phyloP scores from a whole-genome alignment of 2,797 vertebrate species.

The Micropoecilia bifurca region DNA sequence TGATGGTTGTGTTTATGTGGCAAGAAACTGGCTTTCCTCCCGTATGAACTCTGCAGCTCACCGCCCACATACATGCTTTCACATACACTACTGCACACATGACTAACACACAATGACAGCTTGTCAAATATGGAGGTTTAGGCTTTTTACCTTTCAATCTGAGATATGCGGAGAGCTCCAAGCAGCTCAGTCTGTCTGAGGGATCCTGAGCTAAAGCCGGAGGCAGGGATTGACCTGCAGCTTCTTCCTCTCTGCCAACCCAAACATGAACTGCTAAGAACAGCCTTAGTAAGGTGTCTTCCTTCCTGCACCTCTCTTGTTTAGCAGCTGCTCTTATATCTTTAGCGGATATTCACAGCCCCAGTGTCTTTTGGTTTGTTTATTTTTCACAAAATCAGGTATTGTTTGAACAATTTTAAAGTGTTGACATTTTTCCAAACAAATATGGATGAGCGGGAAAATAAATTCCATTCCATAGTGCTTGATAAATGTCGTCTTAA shows the following conservation, averaged over 20 bases:
- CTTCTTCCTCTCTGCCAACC: slow-evolving; percentile 18
- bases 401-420: neutral
- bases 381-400: neutral
- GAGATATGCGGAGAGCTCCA: slow-evolving; percentile 28
- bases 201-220: slow-evolving; percentile 20
- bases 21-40: slow-evolving; percentile 35
- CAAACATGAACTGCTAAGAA: slow-evolving; percentile 3
- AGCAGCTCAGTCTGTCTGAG: slow-evolving; percentile 35
- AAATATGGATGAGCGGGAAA: neutral
- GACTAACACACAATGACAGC: slow-evolving; percentile 53
- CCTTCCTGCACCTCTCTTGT: slow-evolving; percentile 5
- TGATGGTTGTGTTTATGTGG: slow-evolving; percentile 40
- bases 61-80: slow-evolving; percentile 29
- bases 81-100: slow-evolving; percentile 17
- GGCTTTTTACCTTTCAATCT: slow-evolving; percentile 49
- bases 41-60: slow-evolving; percentile 37
- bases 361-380: neutral
- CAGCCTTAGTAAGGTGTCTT: neutral
- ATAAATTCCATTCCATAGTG: neutral
- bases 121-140: slow-evolving; percentile 51
- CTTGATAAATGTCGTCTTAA: neutral
- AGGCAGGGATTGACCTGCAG: slow-evolving; percentile 39
- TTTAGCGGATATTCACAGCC: neutral
- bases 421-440: neutral
- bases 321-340: neutral